Evolutionary conservation across 1,140 invertebrate species (phyloP), one percentile per base, ranked within the genome.

Genomic region (Drosophila pruinosa): DNA sequence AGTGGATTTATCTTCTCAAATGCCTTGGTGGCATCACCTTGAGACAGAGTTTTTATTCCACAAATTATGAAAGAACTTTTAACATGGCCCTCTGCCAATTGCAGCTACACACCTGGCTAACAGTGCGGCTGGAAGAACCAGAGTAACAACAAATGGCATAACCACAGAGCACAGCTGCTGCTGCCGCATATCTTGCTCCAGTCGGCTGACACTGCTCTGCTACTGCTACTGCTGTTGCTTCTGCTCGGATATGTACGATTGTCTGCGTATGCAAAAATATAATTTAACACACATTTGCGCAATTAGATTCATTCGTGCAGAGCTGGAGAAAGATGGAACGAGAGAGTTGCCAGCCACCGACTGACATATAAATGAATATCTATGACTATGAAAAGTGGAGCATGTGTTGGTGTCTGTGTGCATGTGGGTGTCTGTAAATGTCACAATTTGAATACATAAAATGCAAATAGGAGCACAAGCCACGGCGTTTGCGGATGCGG

Each of bases 231-330:
- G 45, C 22, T 26, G 12, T 22, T 78, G 31, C 48, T 52, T 56
- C 47, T 53, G 57, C 64, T 17, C 38, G 43, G 41, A 52, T 74
- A 59, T 67, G 76, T 74, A 53, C 45, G 73, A 80, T 77, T 85
- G 76, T 85, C 76, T 85, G 82, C 65, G 81, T 88, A 86, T 86
- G 81, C 81, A 86, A 86, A 86, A 86, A 86, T 86, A 86, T 86
- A 86, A 86, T 86, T 86, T 86, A 86, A 86, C 81, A 86, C 81
- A 86, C 82, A 86, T 86, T 86, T 86, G 81, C 81, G 81, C 81
- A 88, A 86, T 86, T 86, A 86, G 78, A 86, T 88, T 86, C 82
- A 86, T 86, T 86, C 81, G 81, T 86, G 81, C 81, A 47, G 31
- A 48, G 64, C 41, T 56, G 69, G 28, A 67, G 69, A 39, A 70